Base-by-base conservation (phyloP, 2,888 invertebrate genomes). In the Eupithecia vulgata region DNA sequence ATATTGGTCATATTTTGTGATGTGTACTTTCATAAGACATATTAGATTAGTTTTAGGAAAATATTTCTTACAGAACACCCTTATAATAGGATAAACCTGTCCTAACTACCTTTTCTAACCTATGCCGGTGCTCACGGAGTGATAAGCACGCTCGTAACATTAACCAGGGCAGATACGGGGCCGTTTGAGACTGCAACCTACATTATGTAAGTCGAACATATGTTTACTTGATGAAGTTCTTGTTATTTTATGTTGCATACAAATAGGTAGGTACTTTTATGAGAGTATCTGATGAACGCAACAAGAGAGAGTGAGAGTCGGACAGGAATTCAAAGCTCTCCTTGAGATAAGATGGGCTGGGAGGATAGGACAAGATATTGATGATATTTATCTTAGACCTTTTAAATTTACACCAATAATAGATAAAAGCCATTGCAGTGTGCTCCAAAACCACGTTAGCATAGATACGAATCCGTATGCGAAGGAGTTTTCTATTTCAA, bases 151-250 rank as follows among this genome's bases (percentile, higher is more conserved):
- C 12, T 37, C 35, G 52, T 68, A 42, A 68, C 69, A 73, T 69
- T 70, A 71, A 59, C 66, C 35, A 42, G 2, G 42, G 59, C 25
- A 73, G 61, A 70, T 65, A 70, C 42, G 64, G 30, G 61, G 35
- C 37, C 66, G 71, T 67, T 71, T 71, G 37, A 71, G 66, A 73
- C 48, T 69, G 65, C 66, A 73, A 73, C 66, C 17, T 59, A 69
- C 68, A 45, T 66, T 62, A 30, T 40, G 1, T 40, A 13, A 25
- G 72, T 66, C 65, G 30, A 37, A 65, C 68, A 42, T 66, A 52
- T 59, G 65, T 68, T 68, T 68, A 40, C 25, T 57, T 40, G 40
- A 40, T 40, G 13, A 40, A 40, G 12, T 40, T 40, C 3, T 13
- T 40, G 40, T 40, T 40, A 40, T 13, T 57, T 10, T 12, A 57